These are phyloP conservation scores for Metridium senile DNA, from an alignment of 92 coral and sea anemone genomes.

Conservation along the genomic window DNA sequence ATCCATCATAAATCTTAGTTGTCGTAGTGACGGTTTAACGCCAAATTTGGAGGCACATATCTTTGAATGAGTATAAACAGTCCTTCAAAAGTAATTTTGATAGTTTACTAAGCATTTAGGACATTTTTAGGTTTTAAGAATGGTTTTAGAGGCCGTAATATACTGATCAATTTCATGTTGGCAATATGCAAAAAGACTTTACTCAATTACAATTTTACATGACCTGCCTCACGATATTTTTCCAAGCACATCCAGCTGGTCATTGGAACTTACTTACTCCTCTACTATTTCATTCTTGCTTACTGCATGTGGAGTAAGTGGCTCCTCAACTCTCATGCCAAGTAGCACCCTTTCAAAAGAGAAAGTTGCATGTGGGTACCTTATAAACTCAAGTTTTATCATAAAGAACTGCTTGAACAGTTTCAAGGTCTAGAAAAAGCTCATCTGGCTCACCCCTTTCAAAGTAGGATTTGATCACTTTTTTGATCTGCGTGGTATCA, in stretches of 20 bases:
- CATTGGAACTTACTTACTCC: background rate
- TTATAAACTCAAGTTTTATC: slow-evolving; percentile 28
- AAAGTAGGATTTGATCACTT: slow-evolving; percentile 38
- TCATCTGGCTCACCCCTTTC: slow-evolving; percentile 50
- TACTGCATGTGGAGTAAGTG: slow-evolving; percentile 26
- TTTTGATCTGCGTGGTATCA: slow-evolving; percentile 1
- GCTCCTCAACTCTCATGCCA: slow-evolving; percentile 6
- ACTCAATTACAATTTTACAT: slow-evolving; percentile 42
- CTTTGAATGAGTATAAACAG: too few species aligned
- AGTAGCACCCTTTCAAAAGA: slow-evolving; percentile 16
- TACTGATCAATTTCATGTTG: too few species aligned
- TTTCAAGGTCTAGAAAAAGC: slow-evolving; percentile 35
- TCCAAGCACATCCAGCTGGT: slow-evolving; percentile 27
- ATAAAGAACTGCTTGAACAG: slow-evolving; percentile 23
- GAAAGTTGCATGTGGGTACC: slow-evolving; percentile 34
- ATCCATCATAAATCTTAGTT: too few species aligned
- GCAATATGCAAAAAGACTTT: slow-evolving; percentile 10
- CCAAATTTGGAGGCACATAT: too few species aligned
- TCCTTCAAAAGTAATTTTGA: too few species aligned
- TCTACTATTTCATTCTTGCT: slow-evolving; percentile 12
- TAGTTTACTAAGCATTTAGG: too few species aligned
- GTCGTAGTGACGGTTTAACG: too few species aligned
- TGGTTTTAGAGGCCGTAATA: too few species aligned
- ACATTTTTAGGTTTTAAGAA: too few species aligned
- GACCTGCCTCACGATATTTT: slow-evolving; percentile 45